A percentile compares a stretch with the other conserved stretches of the same genome.
These are phyloP conservation scores for Pammene aurita DNA, from an alignment of 2,888 invertebrate species.

Conservation along the genomic window DNA sequence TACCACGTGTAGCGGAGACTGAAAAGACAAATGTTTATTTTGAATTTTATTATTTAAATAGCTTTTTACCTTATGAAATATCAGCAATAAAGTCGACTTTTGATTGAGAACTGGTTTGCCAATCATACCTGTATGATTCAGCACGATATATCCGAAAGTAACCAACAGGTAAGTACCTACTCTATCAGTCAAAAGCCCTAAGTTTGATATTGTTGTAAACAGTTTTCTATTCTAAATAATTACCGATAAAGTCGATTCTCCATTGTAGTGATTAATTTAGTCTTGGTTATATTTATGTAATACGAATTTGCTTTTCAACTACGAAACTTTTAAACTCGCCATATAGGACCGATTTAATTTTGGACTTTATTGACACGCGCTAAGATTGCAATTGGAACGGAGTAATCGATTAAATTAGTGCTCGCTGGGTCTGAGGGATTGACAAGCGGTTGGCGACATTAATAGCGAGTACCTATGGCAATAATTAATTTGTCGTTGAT, in stretches of 20 bases:
- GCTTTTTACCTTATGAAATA: not conserved
- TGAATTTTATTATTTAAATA: not conserved
- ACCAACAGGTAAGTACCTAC: not conserved
- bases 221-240: not conserved
- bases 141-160: not conserved
- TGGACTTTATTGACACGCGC: not conserved
- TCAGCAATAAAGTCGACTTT: not conserved
- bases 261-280: not conserved
- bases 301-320: not conserved
- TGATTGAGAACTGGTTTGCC: not conserved
- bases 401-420: not conserved
- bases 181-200: not conserved
- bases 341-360: not conserved
- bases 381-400: constrained; percentile 6
- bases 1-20: not conserved
- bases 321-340: not conserved
- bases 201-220: not conserved
- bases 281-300: not conserved
- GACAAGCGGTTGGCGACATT: constrained; percentile 16
- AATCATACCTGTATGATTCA: not conserved
- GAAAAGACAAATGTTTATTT: not conserved
- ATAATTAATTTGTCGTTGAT: constrained; percentile 60
- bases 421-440: not conserved
- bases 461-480: not conserved
- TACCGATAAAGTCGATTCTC: not conserved